phyloP scores from a whole-genome alignment of 1,140 invertebrate genomes.

The Drosophila micromelanica region DNA sequence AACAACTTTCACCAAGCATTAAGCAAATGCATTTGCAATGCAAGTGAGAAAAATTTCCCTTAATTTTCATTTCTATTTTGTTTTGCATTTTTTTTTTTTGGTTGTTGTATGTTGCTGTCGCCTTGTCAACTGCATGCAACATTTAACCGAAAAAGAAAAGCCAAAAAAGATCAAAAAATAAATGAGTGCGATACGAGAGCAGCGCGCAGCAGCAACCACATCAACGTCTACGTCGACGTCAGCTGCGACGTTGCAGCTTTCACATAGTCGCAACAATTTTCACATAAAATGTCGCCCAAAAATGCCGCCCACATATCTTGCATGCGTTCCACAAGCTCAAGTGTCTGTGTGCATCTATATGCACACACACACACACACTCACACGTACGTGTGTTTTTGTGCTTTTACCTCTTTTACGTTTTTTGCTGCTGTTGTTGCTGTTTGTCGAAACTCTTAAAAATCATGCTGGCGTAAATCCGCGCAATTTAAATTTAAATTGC shows the following conservation, averaged over 20 bases:
- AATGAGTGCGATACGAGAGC: conserved; percentile 32
- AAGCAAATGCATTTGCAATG: conserved; percentile 18
- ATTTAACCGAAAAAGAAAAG: conserved; percentile 55
- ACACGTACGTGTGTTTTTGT: conserved; percentile 1
- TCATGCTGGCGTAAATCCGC: conserved; percentile 74
- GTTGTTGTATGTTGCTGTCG: conserved; percentile 50
- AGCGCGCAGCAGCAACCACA: not conserved
- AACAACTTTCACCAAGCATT: conserved; percentile 40
- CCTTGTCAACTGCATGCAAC: conserved; percentile 77
- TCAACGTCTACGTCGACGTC: conserved; percentile 6
- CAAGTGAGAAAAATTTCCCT: conserved; percentile 27
- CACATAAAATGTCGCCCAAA: conserved; percentile 16
- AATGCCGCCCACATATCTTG: conserved; percentile 47
- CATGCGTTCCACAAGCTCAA: conserved; percentile 53
- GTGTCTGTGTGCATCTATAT: conserved; percentile 2
- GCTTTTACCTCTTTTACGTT: conserved; percentile 58
- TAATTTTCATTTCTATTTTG: conserved; percentile 45
- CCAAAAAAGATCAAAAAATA: conserved; percentile 49
- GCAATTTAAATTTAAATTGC: conserved; percentile 80
- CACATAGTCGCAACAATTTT: conserved; percentile 15
- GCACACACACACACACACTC: too few species aligned
- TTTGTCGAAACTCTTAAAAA: conserved; percentile 66
- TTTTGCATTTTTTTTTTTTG: conserved; percentile 42
- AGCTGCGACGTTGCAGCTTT: conserved; percentile 52
- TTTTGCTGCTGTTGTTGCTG: conserved; percentile 26